Base-by-base conservation (phyloP, 2,113 vertebrate species). In the Furnarius figulus region DNA sequence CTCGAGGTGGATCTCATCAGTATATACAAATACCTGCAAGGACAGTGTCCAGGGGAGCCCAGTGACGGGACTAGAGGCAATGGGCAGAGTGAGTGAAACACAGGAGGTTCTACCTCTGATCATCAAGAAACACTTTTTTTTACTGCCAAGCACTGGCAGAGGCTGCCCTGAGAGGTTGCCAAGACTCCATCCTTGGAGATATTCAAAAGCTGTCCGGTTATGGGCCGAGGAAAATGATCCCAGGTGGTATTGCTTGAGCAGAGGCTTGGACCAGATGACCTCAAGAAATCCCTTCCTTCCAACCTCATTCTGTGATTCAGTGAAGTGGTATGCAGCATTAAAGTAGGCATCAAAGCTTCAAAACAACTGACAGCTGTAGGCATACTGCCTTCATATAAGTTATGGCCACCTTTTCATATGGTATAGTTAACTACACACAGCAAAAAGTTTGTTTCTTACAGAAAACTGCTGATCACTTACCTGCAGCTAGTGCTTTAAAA, bases 71-170 rank as follows among this genome's bases (percentile, higher is more conserved):
- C 67, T 37, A 71, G 50, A 79, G 20, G 15, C 31, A 71, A 22
- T 4, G 2, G 23, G 25, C 37, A 35, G 10, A 79, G 46, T 28
- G 46, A 31, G 46, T 28, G 46, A 31, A 76, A 66, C 17, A 44
- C 4, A 23, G 44, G 10, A 89, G 5, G 23, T 62, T 81, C 52
- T 82, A 28, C 39, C 23, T 62, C 47, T 67, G 27, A 85, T 58
- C n/a, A 79, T 21, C 37, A 72, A 47, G 25, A 37, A 88, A 42
- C 6, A 22, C 18, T 30, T 47, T 39, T 50, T 58, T 56, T 77
- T 46, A 62, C 37, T 76, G 35, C 1, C 0, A 0, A 46, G 27
- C 47, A 67, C 56, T 66, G 56, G 19, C 46, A 84, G 18, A 18
- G 5, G 25, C 42, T 67, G 27, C 30, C 23, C 11, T 7, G 8